phyloP scores from a whole-genome alignment of 2,888 invertebrate species.

The Drosophila nr. perissopoda region DNA sequence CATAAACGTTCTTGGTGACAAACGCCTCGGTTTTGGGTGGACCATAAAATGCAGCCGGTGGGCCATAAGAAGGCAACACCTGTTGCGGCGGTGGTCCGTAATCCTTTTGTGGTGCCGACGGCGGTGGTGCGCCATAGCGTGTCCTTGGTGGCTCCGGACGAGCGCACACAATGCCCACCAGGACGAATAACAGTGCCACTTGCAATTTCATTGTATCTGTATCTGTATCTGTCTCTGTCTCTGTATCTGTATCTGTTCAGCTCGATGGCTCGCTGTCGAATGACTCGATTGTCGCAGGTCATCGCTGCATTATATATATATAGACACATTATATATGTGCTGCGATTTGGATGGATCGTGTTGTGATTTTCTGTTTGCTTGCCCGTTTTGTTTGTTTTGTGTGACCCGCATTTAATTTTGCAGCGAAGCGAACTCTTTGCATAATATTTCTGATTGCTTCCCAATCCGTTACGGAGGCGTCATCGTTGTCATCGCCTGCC shows the following conservation, averaged over 20 bases:
- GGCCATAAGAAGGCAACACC: constrained; percentile 82
- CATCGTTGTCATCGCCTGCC: constrained; percentile 33
- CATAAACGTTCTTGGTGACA: constrained; percentile 86
- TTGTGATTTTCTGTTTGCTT: neutral
- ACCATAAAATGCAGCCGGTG: constrained; percentile 33
- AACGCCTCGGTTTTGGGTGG: constrained; percentile 66
- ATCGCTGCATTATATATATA: constrained; percentile 64
- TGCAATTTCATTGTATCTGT: constrained; percentile 53
- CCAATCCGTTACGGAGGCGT: constrained; percentile 52
- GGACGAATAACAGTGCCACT: constrained; percentile 63
- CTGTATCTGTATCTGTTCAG: constrained; percentile 17
- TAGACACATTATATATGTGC: neutral
- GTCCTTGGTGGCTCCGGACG: constrained; percentile 85
- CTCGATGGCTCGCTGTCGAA: constrained; percentile 54
- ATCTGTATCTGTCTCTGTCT: neutral
- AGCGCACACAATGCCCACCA: constrained; percentile 84
- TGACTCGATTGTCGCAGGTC: constrained; percentile 70
- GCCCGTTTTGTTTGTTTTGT: constrained; percentile 48
- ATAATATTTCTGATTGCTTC: constrained; percentile 76
- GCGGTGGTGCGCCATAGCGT: constrained; percentile 82
- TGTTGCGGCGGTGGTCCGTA: constrained; percentile 81
- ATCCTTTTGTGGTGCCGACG: constrained; percentile 82
- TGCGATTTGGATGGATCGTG: constrained; percentile 5
- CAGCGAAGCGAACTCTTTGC: constrained; percentile 58
- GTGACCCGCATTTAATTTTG: constrained; percentile 47